Evolutionary conservation across 2,797 vertebrate species (phyloP), one percentile per base, ranked within the genome.

Genomic region (Hemitrygon akajei): DNA sequence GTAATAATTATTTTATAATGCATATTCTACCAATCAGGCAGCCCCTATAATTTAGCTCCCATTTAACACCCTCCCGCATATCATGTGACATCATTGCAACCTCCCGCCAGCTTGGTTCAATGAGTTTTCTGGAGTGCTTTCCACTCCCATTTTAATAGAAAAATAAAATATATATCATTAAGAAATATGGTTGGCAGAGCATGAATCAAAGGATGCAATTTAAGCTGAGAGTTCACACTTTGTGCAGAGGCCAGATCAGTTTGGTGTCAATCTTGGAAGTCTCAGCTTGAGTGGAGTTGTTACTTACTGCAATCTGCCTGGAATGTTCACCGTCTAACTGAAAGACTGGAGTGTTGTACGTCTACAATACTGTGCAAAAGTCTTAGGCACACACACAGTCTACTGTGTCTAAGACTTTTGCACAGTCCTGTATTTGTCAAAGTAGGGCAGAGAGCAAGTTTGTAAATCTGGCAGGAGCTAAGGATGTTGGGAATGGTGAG

Each of bases 81-180:
- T 87, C 86, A 37, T 69, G 86, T 89, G 86, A 89, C 63, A 34
- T 69, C 7, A 37, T 69, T 37, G 10, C 37, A 63, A 22, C 86
- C 63, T 89, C 86, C 86, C 22, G 16, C 86, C 20, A 63, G n/a
- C 63, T 66, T 69, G 16, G 20, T 34, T 34, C 86, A 89, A 66
- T 34, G 84, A 66, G 86, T 89, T 89, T 89, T 66, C 81, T 1
- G 20, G n/a, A 37, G 63, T 89, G n/a, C n/a, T 22, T 89, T 89
- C 20, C 18, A 89, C 86, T 89, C n/a, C 86, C 63, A 69, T 89
- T 89, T 89, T 89, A 89, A 89, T 69, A 22, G 86, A 69, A 89
- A 37, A 89, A 34, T 89, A 89, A 75, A 75, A 89, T 34, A 69
- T 37, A 34, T 69, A 66, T 89, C 34, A 69, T 89, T 66, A 60